Base-by-base conservation (phyloP, 2,113 vertebrate species). In the Paralichthys olivaceus region DNA sequence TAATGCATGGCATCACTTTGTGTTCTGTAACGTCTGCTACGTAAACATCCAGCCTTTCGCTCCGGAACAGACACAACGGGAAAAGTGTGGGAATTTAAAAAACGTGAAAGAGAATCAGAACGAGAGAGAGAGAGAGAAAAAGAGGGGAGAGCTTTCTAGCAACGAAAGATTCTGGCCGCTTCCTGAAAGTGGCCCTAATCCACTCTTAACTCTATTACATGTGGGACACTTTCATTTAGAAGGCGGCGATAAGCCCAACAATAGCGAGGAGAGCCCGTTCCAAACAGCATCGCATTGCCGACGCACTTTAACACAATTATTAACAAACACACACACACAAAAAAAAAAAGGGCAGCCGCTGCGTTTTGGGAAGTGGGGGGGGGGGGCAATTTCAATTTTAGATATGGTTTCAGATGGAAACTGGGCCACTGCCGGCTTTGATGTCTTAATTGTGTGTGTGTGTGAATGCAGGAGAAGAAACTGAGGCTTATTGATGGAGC, bases 341-440 rank as follows among this genome's bases (percentile, higher is more conserved):
- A n/a, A 87, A 84, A 88, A 79, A 83, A 77, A 25, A 1, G 76
- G 76, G 63, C 76, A 79, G 69, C 28, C 26, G 49, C 53, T 75
- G 75, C 62, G 81, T 83, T 80, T 89, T n/a, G 49, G 49, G 20
- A 5, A 7, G 34, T 37, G 34, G 34, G 34, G 34, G 32, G 20
- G 58, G 77, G 72, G 62, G 55, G 72, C 56, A 22, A 82, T 91
- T 90, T 83, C 60, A 81, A 92, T 91, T 93, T 90, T 32, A 88
- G 80, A 91, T 88, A 91, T 75, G 78, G 74, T 70, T 90, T 77
- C 49, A 78, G 85, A 90, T 61, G 23, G 79, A 94, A 94, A 92
- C 81, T 93, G 90, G 93, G 92, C 78, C 92, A 92, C 69, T 61
- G 83, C 56, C 76, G 66, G 89, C 92, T 94, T 93, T 94, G 90